Conservation (phyloP, 2,888 invertebrate species). For the Mythimna vitellina region DNA sequence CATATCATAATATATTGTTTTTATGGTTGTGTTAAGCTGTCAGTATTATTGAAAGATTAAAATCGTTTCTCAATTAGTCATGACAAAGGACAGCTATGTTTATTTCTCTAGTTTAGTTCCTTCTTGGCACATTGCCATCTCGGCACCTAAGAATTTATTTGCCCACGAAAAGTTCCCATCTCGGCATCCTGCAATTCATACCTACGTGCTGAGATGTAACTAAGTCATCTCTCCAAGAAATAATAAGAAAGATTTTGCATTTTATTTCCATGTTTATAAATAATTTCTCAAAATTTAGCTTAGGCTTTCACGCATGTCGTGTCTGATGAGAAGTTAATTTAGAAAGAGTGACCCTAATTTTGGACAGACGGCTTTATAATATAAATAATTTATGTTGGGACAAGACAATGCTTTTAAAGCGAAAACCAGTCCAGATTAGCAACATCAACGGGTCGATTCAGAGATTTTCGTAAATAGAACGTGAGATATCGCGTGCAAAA, state of each 20-base stretch:
- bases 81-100: constrained; percentile 39
- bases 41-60: constrained; percentile 43
- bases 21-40: constrained; percentile 40
- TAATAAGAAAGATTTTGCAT: constrained; percentile 33
- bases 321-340: constrained; percentile 50
- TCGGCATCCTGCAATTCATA: too few species aligned
- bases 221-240: constrained; percentile 21
- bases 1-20: constrained; percentile 47
- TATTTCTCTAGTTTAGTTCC: constrained; percentile 15
- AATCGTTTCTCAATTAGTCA: constrained; percentile 53
- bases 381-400: constrained; percentile 48
- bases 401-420: constrained; percentile 59
- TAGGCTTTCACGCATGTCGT: constrained; percentile 41
- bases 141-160: too few species aligned
- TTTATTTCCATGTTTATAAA: constrained; percentile 41
- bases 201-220: too few species aligned
- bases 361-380: constrained; percentile 45
- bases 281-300: constrained; percentile 36
- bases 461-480: constrained; percentile 74
- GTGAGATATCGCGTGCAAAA: constrained; percentile 78
- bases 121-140: too few species aligned
- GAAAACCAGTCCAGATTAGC: constrained; percentile 44
- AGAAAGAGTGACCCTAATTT: constrained; percentile 58
- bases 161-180: too few species aligned
- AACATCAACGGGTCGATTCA: constrained; percentile 61